Percentiles rank a stretch among this genome's conserved stretches.
These are phyloP conservation scores for Orthosia gracilis DNA, from an alignment of 2,888 invertebrate genomes.

Conservation along the genomic window DNA sequence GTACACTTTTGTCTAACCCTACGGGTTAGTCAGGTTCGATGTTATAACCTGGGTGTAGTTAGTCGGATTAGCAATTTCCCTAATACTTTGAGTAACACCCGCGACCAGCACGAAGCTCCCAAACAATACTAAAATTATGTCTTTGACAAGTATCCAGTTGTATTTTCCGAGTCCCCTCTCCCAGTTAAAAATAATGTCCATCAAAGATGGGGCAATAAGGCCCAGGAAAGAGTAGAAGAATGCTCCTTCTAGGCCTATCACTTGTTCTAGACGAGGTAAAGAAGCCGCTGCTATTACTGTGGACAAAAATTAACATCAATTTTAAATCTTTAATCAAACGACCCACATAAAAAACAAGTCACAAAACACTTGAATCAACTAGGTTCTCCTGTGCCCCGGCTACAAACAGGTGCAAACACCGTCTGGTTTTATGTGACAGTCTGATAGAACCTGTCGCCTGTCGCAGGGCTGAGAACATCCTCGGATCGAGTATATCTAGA, in stretches of 20 bases:
- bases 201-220: constrained; percentile 93
- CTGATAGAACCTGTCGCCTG: too few species aligned
- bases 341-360: too few species aligned
- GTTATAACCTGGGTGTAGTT: neutral
- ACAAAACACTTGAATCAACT: too few species aligned
- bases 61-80: constrained; percentile 79
- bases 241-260: constrained; percentile 88
- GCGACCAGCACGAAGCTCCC: constrained; percentile 93
- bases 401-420: too few species aligned
- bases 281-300: constrained; percentile 85
- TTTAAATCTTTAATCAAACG: too few species aligned
- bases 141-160: constrained; percentile 94
- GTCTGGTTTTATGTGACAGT: too few species aligned
- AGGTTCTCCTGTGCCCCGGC: too few species aligned
- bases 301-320: constrained; percentile 52
- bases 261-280: constrained; percentile 85
- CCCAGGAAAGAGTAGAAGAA: constrained; percentile 94
- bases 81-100: constrained; percentile 90
- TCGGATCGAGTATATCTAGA: too few species aligned
- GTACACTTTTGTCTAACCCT: neutral
- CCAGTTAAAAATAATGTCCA: constrained; percentile 94
- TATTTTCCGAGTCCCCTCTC: constrained; percentile 92
- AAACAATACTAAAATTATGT: constrained; percentile 91
- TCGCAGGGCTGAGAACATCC: too few species aligned
- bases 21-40: neutral